Percentiles rank a stretch among this genome's conserved stretches.
Evolutionary conservation across 2,888 invertebrate species (phyloP).

Genomic region (Drosophila mayaguana): DNA sequence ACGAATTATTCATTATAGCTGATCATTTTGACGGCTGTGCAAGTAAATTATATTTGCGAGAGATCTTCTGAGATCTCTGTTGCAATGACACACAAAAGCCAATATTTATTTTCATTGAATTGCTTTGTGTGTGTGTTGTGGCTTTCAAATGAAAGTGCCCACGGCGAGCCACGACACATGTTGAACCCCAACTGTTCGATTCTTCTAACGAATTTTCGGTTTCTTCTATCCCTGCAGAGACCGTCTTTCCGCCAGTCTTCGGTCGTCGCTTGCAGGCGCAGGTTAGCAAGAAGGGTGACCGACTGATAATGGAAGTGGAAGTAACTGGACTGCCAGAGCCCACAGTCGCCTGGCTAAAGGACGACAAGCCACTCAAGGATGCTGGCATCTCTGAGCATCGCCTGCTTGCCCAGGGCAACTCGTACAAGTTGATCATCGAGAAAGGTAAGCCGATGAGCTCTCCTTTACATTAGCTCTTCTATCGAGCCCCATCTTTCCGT

Average conservation of each 20-base stretch:
- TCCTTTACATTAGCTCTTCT: background rate
- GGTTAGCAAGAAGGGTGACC: slow-evolving; percentile 89
- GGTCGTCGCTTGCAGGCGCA: slow-evolving; percentile 91
- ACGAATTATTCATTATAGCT: slow-evolving; percentile 74
- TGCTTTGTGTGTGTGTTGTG: slow-evolving; percentile 34
- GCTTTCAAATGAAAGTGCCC: slow-evolving; percentile 50
- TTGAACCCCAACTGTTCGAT: slow-evolving; percentile 22
- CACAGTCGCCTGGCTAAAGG: slow-evolving; percentile 90
- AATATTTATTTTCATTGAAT: slow-evolving; percentile 42
- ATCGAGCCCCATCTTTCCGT: slow-evolving; percentile 26
- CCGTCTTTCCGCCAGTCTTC: slow-evolving; percentile 92
- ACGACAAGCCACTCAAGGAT: slow-evolving; percentile 88
- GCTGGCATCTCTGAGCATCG: slow-evolving; percentile 86
- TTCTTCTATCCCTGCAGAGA: slow-evolving; percentile 86
- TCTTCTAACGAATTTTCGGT: slow-evolving; percentile 6
- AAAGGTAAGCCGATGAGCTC: slow-evolving; percentile 86
- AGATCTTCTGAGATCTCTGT: slow-evolving; percentile 53
- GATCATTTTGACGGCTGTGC: slow-evolving; percentile 64
- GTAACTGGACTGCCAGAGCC: slow-evolving; percentile 92
- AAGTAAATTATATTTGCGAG: slow-evolving; percentile 67
- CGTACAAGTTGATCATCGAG: slow-evolving; percentile 89
- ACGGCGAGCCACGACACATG: slow-evolving; percentile 37
- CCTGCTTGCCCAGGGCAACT: slow-evolving; percentile 89
- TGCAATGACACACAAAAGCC: slow-evolving; percentile 73
- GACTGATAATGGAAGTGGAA: slow-evolving; percentile 91